Evolutionary conservation across 2,888 invertebrate genomes (phyloP).

Genomic region (Conistra vaccinii): DNA sequence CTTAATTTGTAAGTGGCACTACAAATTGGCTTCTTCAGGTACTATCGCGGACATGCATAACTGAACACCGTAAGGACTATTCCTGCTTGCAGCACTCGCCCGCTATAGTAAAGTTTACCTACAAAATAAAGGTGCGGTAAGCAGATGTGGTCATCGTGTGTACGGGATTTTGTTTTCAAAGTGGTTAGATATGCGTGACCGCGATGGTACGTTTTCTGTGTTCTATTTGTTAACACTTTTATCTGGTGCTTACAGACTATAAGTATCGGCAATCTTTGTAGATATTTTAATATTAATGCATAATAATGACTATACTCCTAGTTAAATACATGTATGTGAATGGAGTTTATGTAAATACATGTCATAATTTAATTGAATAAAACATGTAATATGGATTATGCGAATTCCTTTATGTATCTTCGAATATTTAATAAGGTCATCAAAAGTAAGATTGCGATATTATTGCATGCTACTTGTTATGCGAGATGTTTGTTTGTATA

Average conservation of each 20-base stretch:
- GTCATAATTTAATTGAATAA: constrained; percentile 1
- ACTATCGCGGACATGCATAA: too few species aligned
- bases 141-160: too few species aligned
- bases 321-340: not conserved
- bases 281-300: not conserved
- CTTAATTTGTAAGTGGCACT: not conserved
- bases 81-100: too few species aligned
- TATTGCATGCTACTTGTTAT: constrained; percentile 3
- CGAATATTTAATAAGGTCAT: constrained; percentile 35
- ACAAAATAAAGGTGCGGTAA: too few species aligned
- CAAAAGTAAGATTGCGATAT: constrained; percentile 23
- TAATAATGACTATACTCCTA: not conserved
- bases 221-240: too few species aligned
- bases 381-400: not conserved
- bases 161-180: too few species aligned
- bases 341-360: constrained; percentile 8
- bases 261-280: not conserved
- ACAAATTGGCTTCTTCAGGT: not conserved
- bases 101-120: too few species aligned
- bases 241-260: not conserved
- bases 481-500: not conserved
- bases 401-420: not conserved
- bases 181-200: too few species aligned
- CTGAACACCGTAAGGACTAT: too few species aligned
- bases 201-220: too few species aligned